Conservation (phyloP, 2,888 invertebrate genomes). For the Limnephilus auricula region DNA sequence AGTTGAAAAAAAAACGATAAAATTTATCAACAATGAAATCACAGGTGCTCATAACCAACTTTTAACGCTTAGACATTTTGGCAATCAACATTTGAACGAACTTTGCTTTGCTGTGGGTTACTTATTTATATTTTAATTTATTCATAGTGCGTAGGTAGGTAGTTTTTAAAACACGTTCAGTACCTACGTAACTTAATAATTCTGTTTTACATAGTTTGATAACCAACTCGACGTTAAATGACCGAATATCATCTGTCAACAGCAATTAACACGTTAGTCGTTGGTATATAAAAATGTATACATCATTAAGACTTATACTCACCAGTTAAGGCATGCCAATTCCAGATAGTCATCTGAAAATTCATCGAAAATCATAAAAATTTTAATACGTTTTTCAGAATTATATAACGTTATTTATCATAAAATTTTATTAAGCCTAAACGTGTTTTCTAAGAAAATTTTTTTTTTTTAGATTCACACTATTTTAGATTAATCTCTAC, state of each 20-base stretch:
- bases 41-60: no score
- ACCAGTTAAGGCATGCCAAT: neutral
- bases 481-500: no score
- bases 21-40: no score
- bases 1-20: no score
- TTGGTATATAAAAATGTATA: neutral
- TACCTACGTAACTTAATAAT: neutral
- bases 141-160: neutral
- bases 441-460: neutral
- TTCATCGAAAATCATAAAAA: neutral
- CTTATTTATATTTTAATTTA: no score
- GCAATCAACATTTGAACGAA: no score
- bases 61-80: no score
- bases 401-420: neutral
- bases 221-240: neutral
- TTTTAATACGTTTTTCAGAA: neutral
- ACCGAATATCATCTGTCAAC: slow-evolving; percentile 2
- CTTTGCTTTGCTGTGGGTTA: no score
- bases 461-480: neutral
- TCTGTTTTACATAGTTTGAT: neutral
- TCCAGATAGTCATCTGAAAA: neutral
- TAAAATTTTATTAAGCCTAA: neutral
- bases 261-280: neutral
- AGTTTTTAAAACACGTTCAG: neutral
- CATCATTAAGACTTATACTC: neutral